Base-by-base conservation (phyloP, 2,113 vertebrate genomes). In the Carassius gibelio region DNA sequence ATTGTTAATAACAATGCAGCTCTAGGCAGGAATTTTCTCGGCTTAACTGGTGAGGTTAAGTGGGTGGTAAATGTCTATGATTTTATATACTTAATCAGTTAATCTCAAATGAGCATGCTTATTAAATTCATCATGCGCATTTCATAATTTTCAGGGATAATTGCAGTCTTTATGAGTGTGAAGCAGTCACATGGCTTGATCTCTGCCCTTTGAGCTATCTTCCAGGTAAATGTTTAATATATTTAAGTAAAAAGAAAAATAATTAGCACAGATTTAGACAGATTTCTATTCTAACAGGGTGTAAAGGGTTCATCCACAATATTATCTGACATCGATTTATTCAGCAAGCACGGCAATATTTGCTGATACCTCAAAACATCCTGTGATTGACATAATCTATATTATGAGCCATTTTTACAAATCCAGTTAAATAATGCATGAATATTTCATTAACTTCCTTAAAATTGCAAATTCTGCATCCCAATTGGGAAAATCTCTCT, bases 61-160 rank as follows among this genome's bases (percentile, higher is more conserved):
- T 50, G 57, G 57, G 52, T n/a, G 2, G 55, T 36, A 59, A 59
- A 38, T 10, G 38, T 6, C 8, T 36, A 11, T 76, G 52, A 30
- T 17, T 78, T 59, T 36, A 36, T 30, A 59, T 21, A 19, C 52
- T 57, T 59, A 50, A 75, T 75, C 50, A 5, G 75, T 48, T 75
- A 1, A 48, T 75, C 72, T 75, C 42, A 50, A 57, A 42, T 71
- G 17, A 42, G 68, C 15, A 10, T 42, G 69, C 36, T n/a, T 72
- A 72, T 72, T 71, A 72, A 72, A 72, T 21, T 42, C 36, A 72
- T 71, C 68, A 71, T 42, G 4, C 42, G 36, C 36, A 42, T 71
- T 71, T 71, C 8, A 42, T 71, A 42, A 42, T 6, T 42, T 42
- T 42, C 38, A 42, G 5, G 38, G 5, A 6, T 42, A 42, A 5